A percentile compares a stretch with the other conserved stretches of the same genome.
phyloP scores from a whole-genome alignment of 1,140 invertebrate genomes.

The Venustaconcha ellipsiformis region DNA sequence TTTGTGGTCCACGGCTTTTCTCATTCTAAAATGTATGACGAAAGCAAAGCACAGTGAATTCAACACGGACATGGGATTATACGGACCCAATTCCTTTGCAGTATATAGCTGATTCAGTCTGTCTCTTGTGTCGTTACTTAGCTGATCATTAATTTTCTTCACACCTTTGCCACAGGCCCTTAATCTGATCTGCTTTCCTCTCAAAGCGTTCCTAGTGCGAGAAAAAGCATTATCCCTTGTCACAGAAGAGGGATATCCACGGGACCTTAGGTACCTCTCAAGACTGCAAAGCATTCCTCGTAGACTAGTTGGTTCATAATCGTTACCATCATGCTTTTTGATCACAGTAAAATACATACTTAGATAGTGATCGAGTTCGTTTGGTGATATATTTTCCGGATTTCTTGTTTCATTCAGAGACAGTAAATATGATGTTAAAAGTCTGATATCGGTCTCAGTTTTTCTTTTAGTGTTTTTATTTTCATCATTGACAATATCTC shows the following conservation, averaged over 20 bases:
- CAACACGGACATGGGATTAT: conserved; percentile 57
- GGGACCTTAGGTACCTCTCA: conserved; percentile 53
- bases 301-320: conserved; percentile 59
- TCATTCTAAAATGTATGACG: conserved; percentile 54
- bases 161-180: conserved; percentile 50
- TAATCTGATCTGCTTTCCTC: conserved; percentile 55
- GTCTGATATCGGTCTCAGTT: conserved; percentile 60
- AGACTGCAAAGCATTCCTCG: conserved; percentile 59
- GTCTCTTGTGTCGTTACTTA: conserved; percentile 39
- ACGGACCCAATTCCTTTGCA: conserved; percentile 59
- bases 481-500: conserved; percentile 35
- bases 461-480: conserved; percentile 63
- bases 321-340: conserved; percentile 58
- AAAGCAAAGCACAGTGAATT: conserved; percentile 60
- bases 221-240: conserved; percentile 55
- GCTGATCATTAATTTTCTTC: conserved; percentile 44
- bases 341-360: conserved; percentile 58
- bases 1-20: conserved; percentile 62
- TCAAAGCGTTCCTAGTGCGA: conserved; percentile 55
- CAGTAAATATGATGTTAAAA: conserved; percentile 51
- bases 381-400: conserved; percentile 51
- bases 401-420: conserved; percentile 53
- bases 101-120: conserved; percentile 53
- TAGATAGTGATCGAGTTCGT: conserved; percentile 58
- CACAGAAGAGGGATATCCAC: conserved; percentile 54